Percentiles rank a stretch among this genome's conserved stretches.
Evolutionary conservation across 2,113 vertebrate genomes (phyloP).

Genomic region (Malurus elegans): DNA sequence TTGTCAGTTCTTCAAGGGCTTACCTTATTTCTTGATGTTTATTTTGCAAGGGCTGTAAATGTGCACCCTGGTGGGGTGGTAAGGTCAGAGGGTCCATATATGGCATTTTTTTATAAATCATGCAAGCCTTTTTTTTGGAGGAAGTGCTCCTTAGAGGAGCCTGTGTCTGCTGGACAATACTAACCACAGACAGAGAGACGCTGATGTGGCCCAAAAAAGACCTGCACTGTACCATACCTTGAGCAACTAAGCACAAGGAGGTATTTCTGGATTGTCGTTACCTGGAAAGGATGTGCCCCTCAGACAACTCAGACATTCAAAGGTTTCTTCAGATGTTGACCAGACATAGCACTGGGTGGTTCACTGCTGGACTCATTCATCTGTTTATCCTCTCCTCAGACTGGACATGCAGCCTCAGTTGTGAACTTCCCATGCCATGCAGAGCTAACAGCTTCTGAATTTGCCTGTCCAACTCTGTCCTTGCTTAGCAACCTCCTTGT

Average conservation of each 20-base stretch:
- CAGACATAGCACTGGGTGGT: not conserved
- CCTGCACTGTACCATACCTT: not conserved
- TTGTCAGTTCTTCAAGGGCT: not conserved
- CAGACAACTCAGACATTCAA: not conserved
- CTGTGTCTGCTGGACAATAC: not conserved
- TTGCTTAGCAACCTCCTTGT: not conserved
- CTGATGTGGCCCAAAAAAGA: not conserved
- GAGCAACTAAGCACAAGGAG: not conserved
- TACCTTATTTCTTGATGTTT: not conserved
- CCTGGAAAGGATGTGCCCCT: not conserved
- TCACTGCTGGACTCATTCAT: not conserved
- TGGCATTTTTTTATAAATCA: not conserved
- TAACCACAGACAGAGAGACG: not conserved
- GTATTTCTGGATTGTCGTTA: not conserved
- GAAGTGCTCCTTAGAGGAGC: not conserved
- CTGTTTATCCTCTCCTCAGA: not conserved
- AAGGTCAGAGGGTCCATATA: not conserved
- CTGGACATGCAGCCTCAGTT: not conserved
- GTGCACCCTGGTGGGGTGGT: not conserved
- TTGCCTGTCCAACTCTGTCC: not conserved
- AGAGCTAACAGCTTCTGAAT: not conserved
- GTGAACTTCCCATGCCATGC: not conserved
- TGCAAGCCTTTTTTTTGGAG: not conserved
- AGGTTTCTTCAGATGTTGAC: not conserved
- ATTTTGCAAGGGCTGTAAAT: not conserved